A percentile compares a stretch with the other conserved stretches of the same genome.
These are phyloP conservation scores for Sturmia bella DNA, from an alignment of 2,888 invertebrate species.

Conservation along the genomic window DNA sequence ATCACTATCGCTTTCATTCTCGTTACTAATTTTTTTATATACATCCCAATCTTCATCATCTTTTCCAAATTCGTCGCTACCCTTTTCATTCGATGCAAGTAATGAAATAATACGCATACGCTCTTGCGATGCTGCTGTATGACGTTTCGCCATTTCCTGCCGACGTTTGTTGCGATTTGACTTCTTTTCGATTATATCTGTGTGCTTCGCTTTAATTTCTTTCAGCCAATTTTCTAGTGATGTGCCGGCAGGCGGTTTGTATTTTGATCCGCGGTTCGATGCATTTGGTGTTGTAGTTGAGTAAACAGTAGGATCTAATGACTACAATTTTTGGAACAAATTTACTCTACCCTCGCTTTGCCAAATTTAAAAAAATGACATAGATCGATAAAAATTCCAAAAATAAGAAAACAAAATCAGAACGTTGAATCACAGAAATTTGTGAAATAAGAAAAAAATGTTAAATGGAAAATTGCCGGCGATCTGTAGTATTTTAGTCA, in stretches of 20 bases:
- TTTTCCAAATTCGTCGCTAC: slow-evolving; percentile 95
- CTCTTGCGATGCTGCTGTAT: slow-evolving; percentile 96
- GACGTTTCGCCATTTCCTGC: slow-evolving; percentile 92
- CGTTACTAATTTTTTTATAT: slow-evolving; percentile 92
- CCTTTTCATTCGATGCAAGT: slow-evolving; percentile 89
- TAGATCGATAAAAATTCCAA: too few species aligned
- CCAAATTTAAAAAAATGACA: too few species aligned
- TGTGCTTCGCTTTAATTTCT: slow-evolving; percentile 76
- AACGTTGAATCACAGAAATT: too few species aligned
- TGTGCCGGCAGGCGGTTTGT: slow-evolving; percentile 78
- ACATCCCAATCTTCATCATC: slow-evolving; percentile 98
- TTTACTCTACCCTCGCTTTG: too few species aligned
- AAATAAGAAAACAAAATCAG: too few species aligned
- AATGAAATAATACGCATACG: slow-evolving; percentile 97
- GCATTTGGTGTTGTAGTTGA: slow-evolving; percentile 56
- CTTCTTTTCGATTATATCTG: slow-evolving; percentile 87
- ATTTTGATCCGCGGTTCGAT: slow-evolving; percentile 69
- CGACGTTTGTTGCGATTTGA: slow-evolving; percentile 89
- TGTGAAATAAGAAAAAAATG: too few species aligned
- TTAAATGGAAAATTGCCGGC: too few species aligned
- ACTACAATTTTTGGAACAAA: background rate
- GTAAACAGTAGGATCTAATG: slow-evolving; percentile 28
- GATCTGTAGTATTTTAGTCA: too few species aligned
- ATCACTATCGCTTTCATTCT: slow-evolving; percentile 94
- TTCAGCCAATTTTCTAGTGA: slow-evolving; percentile 78